Base-by-base conservation (phyloP, 2,888 invertebrate species). In the Dugesia japonica region DNA sequence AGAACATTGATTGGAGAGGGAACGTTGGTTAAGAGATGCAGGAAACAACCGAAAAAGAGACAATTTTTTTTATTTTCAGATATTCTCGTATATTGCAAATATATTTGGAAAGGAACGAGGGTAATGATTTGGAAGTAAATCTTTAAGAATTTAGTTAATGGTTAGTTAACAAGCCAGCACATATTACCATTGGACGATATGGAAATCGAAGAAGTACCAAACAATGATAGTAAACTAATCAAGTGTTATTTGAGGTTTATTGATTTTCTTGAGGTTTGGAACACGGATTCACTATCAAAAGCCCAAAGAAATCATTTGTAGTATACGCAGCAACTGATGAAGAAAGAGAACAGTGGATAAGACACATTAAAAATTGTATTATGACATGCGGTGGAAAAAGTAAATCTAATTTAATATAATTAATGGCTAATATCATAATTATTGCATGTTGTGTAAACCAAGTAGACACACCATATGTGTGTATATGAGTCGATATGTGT, bases 341-440 rank as follows among this genome's bases (percentile, higher is more conserved):
- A 75, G 98, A 98, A 85, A 98, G 97, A 86, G 90, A 91, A 81
- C 97, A 99, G 86, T 98, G 98, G 98, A 97, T 98, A 94, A 92
- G 92, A n/a, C 98, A 99, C 84, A 98, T 98, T 83, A 92, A 92
- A 83, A 93, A 94, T 86, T 98, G 98, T 86, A 92, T 98, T 82
- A 91, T 92, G 84, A 95, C 97, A 86, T 88, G 97, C 81, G 87
- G 97, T 78, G 89, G 91, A 82, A 94, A 94, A 88, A 92, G 95
- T 91, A 86, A 87, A 89, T 71, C n/a, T n/a, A n/a, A n/a, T n/a
- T n/a, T n/a, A n/a, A n/a, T n/a, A n/a, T n/a, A n/a, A n/a, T n/a
- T n/a, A n/a, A n/a, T n/a, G n/a, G n/a, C n/a, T n/a, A n/a, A n/a
- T n/a, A n/a, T n/a, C n/a, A n/a, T n/a, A n/a, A n/a, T n/a, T n/a